Conservation (phyloP, 2,113 vertebrate genomes). For the Chroicocephalus ridibundus region DNA sequence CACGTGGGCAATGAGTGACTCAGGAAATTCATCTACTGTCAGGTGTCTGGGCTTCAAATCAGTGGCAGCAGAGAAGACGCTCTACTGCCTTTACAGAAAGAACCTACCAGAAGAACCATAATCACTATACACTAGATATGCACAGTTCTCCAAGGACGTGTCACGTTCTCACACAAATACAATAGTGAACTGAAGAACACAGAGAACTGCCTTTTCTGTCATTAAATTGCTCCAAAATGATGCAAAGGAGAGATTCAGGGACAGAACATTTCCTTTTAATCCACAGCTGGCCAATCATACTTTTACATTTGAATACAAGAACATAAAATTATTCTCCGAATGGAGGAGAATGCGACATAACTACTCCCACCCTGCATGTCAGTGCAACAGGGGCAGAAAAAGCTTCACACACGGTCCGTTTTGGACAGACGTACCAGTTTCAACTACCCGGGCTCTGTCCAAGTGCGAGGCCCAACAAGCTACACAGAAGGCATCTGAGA, state of each 20-base stretch:
- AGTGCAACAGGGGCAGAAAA: neutral
- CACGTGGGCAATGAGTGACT: neutral
- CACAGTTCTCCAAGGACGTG: rapidly evolving
- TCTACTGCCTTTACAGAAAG: neutral
- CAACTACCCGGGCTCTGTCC: neutral
- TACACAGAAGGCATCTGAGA: neutral
- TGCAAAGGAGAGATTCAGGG: neutral
- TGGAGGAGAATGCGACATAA: neutral
- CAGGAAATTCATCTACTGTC: neutral
- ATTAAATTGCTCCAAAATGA: neutral
- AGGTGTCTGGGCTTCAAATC: neutral
- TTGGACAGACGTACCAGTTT: neutral
- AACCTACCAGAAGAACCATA: neutral
- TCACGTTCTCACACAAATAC: neutral
- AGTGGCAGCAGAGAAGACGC: neutral
- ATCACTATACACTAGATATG: neutral
- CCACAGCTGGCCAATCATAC: neutral
- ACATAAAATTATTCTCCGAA: neutral
- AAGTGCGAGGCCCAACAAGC: neutral
- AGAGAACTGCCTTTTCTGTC: neutral
- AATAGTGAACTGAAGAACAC: neutral
- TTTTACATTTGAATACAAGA: neutral
- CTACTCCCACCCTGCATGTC: neutral
- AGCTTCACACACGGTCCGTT: neutral
- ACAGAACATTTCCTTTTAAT: neutral